A percentile compares a stretch with the other conserved stretches of the same genome.
phyloP scores from a whole-genome alignment of 2,113 vertebrate species.

The Cathartes aura region DNA sequence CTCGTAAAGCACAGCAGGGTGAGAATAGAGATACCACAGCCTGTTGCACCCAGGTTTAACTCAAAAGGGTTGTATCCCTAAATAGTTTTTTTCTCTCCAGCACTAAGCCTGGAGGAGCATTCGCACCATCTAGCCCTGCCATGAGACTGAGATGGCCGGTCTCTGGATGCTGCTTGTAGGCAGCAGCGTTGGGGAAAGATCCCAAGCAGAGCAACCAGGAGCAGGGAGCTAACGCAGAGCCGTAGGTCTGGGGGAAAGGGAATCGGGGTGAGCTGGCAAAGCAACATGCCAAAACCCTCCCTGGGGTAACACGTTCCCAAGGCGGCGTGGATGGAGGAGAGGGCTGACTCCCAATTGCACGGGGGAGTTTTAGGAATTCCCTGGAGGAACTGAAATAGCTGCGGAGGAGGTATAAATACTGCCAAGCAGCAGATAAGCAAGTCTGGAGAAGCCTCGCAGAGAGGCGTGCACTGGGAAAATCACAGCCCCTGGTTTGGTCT shows the following conservation, averaged over 20 bases:
- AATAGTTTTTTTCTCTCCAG: background rate
- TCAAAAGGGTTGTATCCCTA: background rate
- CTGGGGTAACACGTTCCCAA: background rate
- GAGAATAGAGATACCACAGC: background rate
- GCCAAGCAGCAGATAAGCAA: background rate
- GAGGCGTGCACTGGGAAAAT: background rate
- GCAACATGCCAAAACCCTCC: background rate
- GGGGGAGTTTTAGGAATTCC: background rate
- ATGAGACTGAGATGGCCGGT: rapidly evolving
- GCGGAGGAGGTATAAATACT: background rate
- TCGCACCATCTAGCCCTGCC: rapidly evolving
- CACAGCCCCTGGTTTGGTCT: background rate
- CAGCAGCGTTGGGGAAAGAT: background rate
- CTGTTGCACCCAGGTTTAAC: background rate
- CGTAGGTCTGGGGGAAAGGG: background rate
- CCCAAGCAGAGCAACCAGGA: background rate
- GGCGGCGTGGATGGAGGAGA: background rate
- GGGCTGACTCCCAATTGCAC: background rate
- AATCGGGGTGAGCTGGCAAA: background rate
- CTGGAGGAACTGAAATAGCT: background rate
- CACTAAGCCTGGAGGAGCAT: background rate
- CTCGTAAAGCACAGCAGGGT: background rate
- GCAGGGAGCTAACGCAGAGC: background rate
- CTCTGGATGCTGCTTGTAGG: background rate
- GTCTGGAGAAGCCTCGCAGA: background rate